These are phyloP conservation scores for Galaxea fascicularis DNA, from an alignment of 92 coral and sea anemone genomes.

Conservation along the genomic window DNA sequence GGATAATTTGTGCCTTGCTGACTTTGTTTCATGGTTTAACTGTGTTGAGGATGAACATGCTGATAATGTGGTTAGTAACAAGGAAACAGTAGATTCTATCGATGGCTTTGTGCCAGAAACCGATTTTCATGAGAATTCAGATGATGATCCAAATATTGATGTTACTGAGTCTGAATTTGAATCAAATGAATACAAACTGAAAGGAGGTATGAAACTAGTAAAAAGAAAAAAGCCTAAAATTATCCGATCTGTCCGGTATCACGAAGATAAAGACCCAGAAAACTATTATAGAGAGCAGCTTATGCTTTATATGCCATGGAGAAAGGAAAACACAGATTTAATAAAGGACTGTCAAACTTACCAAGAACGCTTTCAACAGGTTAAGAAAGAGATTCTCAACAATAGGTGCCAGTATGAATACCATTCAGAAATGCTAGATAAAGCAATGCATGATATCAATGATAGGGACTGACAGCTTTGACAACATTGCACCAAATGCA, in stretches of 20 bases:
- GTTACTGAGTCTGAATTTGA: too few relatives aligned
- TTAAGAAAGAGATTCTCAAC: slow-evolving; percentile 28
- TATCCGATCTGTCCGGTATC: slow-evolving; percentile 70
- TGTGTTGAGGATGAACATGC: slow-evolving; percentile 45
- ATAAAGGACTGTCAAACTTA: slow-evolving; percentile 45
- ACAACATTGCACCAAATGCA: slow-evolving; percentile 50
- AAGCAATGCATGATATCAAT: slow-evolving; percentile 57
- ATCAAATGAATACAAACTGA: too few relatives aligned
- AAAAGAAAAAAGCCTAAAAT: slow-evolving; percentile 63
- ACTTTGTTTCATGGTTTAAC: slow-evolving; percentile 79
- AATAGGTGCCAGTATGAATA: slow-evolving; percentile 63
- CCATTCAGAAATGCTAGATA: slow-evolving; percentile 59
- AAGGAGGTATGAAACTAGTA: slow-evolving; percentile 70
- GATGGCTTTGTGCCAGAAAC: slow-evolving; percentile 70
- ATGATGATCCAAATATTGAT: too few relatives aligned
- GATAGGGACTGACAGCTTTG: slow-evolving; percentile 38
- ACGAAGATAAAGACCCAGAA: slow-evolving; percentile 71
- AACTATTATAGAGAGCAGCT: slow-evolving; percentile 16
- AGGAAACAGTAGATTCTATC: slow-evolving; percentile 16
- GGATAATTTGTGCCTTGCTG: slow-evolving; percentile 71
- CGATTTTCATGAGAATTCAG: slow-evolving; percentile 46
- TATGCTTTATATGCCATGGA: slow-evolving; percentile 66
- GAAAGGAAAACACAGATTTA: slow-evolving; percentile 64
- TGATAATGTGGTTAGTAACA: not conserved
- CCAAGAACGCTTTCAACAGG: slow-evolving; percentile 57